Conservation (phyloP, 2,888 invertebrate species). For the Drosophila cracens region DNA sequence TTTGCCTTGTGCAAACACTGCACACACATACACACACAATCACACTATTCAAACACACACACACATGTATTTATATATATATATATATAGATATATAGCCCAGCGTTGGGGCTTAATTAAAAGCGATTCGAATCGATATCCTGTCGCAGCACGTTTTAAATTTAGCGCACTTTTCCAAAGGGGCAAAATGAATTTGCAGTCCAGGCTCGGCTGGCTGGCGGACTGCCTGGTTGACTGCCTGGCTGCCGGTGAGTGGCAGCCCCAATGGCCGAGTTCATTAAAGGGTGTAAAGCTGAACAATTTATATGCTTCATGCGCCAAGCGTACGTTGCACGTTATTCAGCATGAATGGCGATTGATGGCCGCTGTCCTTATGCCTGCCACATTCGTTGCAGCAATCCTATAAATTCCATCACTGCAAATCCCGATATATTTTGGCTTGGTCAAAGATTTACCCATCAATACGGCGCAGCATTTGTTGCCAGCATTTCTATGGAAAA, state of each 20-base stretch:
- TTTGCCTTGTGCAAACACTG: conserved; percentile 28
- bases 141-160: conserved; percentile 68
- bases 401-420: conserved; percentile 44
- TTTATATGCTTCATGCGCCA: conserved; percentile 70
- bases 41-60: conserved; percentile 34
- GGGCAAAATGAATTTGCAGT: conserved; percentile 16
- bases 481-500: neutral
- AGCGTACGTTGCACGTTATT: conserved; percentile 50
- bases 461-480: conserved; percentile 12
- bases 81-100: conserved; percentile 19
- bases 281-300: conserved; percentile 68
- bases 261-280: conserved; percentile 61
- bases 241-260: conserved; percentile 15
- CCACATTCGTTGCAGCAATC: conserved; percentile 39
- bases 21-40: conserved; percentile 27
- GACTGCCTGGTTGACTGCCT: neutral
- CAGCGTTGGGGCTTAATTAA: conserved; percentile 65
- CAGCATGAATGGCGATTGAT: conserved; percentile 56
- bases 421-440: conserved; percentile 5
- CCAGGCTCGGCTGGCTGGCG: neutral
- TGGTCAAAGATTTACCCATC: conserved; percentile 28
- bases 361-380: conserved; percentile 27
- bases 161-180: conserved; percentile 52
- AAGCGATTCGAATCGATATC: conserved; percentile 61
- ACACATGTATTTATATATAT: conserved; percentile 24